Conservation (phyloP, 2,113 vertebrate species). For the Eudyptes chrysolophus region DNA sequence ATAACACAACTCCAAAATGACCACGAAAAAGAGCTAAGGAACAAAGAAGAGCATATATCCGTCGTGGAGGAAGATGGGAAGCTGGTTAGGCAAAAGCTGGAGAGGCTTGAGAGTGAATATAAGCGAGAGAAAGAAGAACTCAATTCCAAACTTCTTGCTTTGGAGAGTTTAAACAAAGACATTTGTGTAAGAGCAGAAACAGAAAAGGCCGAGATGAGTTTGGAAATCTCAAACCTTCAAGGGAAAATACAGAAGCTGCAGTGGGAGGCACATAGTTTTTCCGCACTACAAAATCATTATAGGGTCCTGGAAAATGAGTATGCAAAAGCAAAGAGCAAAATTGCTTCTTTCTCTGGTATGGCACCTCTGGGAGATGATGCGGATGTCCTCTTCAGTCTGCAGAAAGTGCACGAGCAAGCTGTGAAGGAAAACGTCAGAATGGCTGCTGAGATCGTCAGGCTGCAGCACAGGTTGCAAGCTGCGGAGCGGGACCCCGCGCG, state of each 20-base stretch:
- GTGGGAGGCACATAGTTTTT: not conserved
- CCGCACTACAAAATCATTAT: not conserved
- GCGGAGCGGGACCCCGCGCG: not conserved
- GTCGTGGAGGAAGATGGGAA: slow-evolving; percentile 57
- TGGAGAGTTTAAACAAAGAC: slow-evolving; percentile 68
- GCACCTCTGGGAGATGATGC: slow-evolving; percentile 50
- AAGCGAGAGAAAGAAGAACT: slow-evolving; percentile 75
- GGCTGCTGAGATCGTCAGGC: slow-evolving; percentile 55
- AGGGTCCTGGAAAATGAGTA: slow-evolving; percentile 6
- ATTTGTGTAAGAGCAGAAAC: slow-evolving; percentile 52
- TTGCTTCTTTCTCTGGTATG: slow-evolving; percentile 27
- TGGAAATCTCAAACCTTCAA: slow-evolving; percentile 73
- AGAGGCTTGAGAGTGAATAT: slow-evolving; percentile 69
- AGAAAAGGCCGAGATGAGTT: slow-evolving; percentile 70
- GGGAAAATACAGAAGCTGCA: slow-evolving; percentile 68
- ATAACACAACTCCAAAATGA: slow-evolving; percentile 73
- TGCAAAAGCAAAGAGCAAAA: slow-evolving; percentile 24
- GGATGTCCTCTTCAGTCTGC: slow-evolving; percentile 61
- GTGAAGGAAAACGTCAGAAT: slow-evolving; percentile 73
- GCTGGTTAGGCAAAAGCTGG: slow-evolving; percentile 64
- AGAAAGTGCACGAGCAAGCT: slow-evolving; percentile 65
- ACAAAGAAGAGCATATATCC: slow-evolving; percentile 56
- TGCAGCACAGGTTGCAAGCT: slow-evolving; percentile 43
- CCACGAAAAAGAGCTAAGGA: slow-evolving; percentile 67
- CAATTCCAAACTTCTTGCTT: slow-evolving; percentile 41